Base-by-base conservation (phyloP, 2,113 vertebrate species). In the Monarcha castaneiventris region DNA sequence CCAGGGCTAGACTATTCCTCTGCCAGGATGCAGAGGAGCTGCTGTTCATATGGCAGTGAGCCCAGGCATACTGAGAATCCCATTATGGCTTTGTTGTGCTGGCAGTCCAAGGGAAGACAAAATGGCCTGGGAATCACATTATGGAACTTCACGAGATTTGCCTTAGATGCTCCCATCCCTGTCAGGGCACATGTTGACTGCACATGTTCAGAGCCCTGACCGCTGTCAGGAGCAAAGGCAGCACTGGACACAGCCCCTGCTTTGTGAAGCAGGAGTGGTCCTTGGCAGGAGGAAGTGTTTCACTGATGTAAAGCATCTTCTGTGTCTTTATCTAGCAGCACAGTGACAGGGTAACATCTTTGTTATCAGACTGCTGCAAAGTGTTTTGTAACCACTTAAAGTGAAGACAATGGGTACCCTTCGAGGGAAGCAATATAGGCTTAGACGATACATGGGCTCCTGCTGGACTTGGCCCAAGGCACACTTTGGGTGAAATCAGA, bases 131-230 rank as follows among this genome's bases (percentile, higher is more conserved):
- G 39, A 94, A 90, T 92, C 72, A 33, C 76, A 93, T 96, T 84
- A 94, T 86, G 76, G 90, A 90, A 69, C 55, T 85, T 80, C 43
- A 58, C 0, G 1, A 86, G 30, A 64, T 90, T 90, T 96, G 88
- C 76, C 90, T 95, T 58, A 97, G 83, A 92, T 96, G 90, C 92
- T 92, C 94, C 88, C 75, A 35, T 58, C 43, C 32, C 41, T 26
- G 59, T 79, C 32, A 46, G 81, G 73, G 37, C 61, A 88, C 22
- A 44, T 41, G 63, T 44, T 3, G 29, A 16, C 61, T 78, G 77
- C 44, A 19, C 39, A 49, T 14, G 1, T n/a, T 71, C 66, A 18
- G 2, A 11, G 61, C 25, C 18, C 33, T 74, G 83, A 17, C 17
- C 0, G 7, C 19, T 16, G 22, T 16, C 63, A 76, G 17, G 58